Conservation (phyloP, 2,888 invertebrate genomes). For the Lamellibrachia satsuma region DNA sequence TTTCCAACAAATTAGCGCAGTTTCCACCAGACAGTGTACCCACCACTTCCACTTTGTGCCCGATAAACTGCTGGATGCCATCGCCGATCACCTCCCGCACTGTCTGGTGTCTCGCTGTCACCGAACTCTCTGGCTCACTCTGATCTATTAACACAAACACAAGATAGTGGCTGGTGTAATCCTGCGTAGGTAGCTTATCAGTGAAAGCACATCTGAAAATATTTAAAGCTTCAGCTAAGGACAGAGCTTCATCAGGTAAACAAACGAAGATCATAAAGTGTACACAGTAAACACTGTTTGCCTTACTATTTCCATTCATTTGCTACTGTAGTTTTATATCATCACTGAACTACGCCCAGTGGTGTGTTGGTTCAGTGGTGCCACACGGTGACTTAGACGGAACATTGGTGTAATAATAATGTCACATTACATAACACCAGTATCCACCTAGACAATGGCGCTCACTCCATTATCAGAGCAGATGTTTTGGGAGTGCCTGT, state of each 20-base stretch:
- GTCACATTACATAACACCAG: too few species aligned
- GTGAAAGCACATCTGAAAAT: background rate
- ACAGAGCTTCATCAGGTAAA: background rate
- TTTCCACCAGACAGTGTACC: background rate
- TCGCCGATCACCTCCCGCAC: background rate
- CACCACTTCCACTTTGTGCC: background rate
- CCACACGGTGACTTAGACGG: background rate
- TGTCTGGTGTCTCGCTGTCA: background rate
- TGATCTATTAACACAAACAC: background rate
- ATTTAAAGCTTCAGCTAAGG: background rate
- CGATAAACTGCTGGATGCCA: background rate
- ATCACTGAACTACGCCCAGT: background rate
- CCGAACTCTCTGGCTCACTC: background rate
- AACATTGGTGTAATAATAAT: background rate
- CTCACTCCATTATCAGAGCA: too few species aligned
- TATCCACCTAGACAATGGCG: too few species aligned
- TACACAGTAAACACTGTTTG: background rate
- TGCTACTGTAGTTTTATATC: background rate
- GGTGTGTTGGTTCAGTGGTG: background rate
- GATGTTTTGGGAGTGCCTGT: too few species aligned
- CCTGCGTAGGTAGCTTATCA: background rate
- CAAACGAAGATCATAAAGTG: background rate
- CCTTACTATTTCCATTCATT: background rate
- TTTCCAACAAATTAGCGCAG: background rate
- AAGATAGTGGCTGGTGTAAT: background rate